Evolutionary conservation across 2,113 vertebrate species (phyloP).

Genomic region (Malurus alboscapulatus): DNA sequence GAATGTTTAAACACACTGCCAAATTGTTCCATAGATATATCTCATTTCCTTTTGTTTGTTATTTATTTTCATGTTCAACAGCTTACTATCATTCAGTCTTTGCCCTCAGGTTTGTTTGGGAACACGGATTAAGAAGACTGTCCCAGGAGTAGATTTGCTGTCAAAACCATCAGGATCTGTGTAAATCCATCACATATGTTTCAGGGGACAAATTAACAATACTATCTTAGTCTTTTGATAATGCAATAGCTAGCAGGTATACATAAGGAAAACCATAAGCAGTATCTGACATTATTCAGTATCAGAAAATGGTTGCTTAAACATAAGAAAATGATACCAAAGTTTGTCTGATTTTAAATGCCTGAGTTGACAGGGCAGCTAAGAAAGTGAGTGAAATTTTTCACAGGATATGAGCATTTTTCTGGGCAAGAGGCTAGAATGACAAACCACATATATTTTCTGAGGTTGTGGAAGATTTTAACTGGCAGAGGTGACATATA

Average conservation of each 20-base stretch:
- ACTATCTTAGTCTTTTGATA: conserved; percentile 20
- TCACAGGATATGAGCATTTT: neutral
- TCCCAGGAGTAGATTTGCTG: conserved; percentile 40
- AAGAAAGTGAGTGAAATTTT: neutral
- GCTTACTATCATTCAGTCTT: conserved; percentile 23
- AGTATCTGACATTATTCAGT: neutral
- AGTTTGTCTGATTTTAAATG: neutral
- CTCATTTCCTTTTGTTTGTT: conserved; percentile 43
- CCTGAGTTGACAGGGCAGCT: neutral
- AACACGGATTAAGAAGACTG: conserved; percentile 29
- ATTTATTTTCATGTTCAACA: conserved; percentile 32
- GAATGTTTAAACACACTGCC: neutral
- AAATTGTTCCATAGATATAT: neutral
- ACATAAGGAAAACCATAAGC: neutral
- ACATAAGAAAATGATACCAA: neutral
- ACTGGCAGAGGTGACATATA: neutral
- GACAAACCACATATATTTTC: neutral
- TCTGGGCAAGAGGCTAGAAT: neutral
- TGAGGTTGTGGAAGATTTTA: neutral
- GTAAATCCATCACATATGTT: conserved; percentile 25
- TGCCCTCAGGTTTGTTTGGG: conserved; percentile 40
- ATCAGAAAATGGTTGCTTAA: neutral
- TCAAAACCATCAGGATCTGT: conserved; percentile 39
- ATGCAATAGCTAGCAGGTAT: conserved; percentile 44
- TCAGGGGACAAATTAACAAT: conserved; percentile 33